Evolutionary conservation across 2,888 invertebrate species (phyloP), one percentile per base, ranked within the genome.

Genomic region (Cheilosia vernalis): DNA sequence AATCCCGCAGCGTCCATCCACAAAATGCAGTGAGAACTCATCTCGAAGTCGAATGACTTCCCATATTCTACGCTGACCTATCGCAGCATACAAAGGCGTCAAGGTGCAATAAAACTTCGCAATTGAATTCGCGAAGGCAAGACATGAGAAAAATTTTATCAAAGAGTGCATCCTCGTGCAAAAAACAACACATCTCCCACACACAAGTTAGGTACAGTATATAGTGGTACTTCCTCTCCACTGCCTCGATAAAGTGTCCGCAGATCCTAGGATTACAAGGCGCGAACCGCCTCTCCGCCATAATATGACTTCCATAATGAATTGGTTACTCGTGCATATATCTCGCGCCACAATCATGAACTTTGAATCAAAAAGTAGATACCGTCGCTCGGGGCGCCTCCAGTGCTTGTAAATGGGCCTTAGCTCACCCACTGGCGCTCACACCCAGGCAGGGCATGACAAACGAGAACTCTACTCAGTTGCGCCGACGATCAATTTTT

Each of bases 381-480:
- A 63, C 27, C 42, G 72, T 51, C 24, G 51, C 51, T 51, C 33
- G 7, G 64, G 24, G 63, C 49, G 67, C 60, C 67, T 61, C 47
- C 21, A 49, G 21, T 66, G 49, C 76, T 69, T 76, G 76, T 81
- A 67, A 63, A 58, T 19, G n/a, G n/a, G n/a, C n/a, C n/a, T 19
- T 47, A n/a, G 74, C 63, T 80, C 84, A 80, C 80, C 84, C 80
- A 84, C 84, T 66, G 84, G 79, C 79, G 84, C 73, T 84, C 80
- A 79, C 84, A 84, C 84, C 80, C 80, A 84, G 70, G 64, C 80
- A 76, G 15, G 44, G 47, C 64, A 70, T 78, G 69, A 70, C 69
- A 78, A 69, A 78, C 77, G 77, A 69, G 69, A 47, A 53, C 49
- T 47, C 27, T 55, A 53, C 49, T 47, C 19, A 27, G 69, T 21